Conservation (phyloP, 2,888 invertebrate genomes). For the Pachliopta kotzebuea region DNA sequence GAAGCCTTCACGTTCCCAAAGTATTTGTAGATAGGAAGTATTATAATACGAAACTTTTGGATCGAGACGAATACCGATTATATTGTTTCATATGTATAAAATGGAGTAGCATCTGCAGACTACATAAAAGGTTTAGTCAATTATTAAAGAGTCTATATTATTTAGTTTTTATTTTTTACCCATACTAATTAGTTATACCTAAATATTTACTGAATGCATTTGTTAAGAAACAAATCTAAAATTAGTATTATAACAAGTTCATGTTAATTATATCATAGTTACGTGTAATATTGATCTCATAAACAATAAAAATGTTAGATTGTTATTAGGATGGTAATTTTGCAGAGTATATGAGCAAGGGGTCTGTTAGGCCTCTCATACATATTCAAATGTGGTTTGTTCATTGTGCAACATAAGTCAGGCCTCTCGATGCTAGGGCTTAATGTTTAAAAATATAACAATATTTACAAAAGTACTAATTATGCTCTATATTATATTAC, state of each 20-base stretch:
- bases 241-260: no score
- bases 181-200: no score
- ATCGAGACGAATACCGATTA: neutral
- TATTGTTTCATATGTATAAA: neutral
- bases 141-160: no score
- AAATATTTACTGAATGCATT: no score
- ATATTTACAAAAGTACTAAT: no score
- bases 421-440: slow-evolving; percentile 12
- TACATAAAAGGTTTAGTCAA: no score
- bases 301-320: no score
- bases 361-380: slow-evolving; percentile 40
- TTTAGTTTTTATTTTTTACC: no score
- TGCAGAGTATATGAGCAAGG: slow-evolving; percentile 10
- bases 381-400: slow-evolving; percentile 49
- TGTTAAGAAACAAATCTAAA: no score
- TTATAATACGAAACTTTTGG: neutral
- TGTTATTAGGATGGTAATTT: neutral
- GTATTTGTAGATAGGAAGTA: neutral
- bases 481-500: no score
- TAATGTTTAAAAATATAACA: neutral
- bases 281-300: no score
- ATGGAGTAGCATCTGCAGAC: neutral
- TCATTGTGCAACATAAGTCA: slow-evolving; percentile 31
- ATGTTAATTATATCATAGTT: no score
- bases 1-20: slow-evolving; percentile 3